Evolutionary conservation across 1,140 invertebrate genomes (phyloP), one percentile per base, ranked within the genome.

Genomic region (Platyscapa corneri): DNA sequence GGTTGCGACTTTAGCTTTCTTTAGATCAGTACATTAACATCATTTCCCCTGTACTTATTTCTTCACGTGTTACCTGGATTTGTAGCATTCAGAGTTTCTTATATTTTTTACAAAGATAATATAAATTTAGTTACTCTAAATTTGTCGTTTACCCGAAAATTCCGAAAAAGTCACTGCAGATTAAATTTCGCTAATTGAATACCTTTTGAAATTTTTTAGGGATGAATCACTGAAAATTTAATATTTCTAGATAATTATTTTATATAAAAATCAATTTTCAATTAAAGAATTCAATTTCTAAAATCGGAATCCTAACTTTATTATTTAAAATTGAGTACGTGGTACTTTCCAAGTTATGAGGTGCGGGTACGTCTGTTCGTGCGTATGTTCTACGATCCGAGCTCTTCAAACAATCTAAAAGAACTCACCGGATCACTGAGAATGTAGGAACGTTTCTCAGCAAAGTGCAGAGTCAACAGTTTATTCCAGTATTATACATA

Each of bases 371-470:
- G 27, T 37, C 16, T n/a, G 0, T 12, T 39, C 30, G 42, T 30
- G 27, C 16, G 16, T 10, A 39, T 77, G 3, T 30, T 34, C 16
- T 65, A n/a, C 32, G 80, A 72, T 82, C 60, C 37, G 65, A 72
- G 42, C 80, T 82, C 80, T 23, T 46, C 67, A 67, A 82, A 70
- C 16, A 53, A 49, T 34, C 42, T 27, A 67, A 37, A 46, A 72
- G 81, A 74, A 83, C 81, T 83, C 65, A 67, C n/a, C 60, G n/a
- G 1, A 80, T 64, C 27, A 30, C 23, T 42, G 8, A 74, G 70
- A 74, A 74, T 74, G 37, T 74, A 27, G 37, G 37, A 74, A 42
- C 8, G 70, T n/a, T 74, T n/a, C 8, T 42, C 37, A 74, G 37
- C 37, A n/a, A 74, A 42, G 23, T 74, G 70, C 70, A 74, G 70